Evolutionary conservation across 2,888 invertebrate genomes (phyloP), one percentile per base, ranked within the genome.

Genomic region (Timema cristinae): DNA sequence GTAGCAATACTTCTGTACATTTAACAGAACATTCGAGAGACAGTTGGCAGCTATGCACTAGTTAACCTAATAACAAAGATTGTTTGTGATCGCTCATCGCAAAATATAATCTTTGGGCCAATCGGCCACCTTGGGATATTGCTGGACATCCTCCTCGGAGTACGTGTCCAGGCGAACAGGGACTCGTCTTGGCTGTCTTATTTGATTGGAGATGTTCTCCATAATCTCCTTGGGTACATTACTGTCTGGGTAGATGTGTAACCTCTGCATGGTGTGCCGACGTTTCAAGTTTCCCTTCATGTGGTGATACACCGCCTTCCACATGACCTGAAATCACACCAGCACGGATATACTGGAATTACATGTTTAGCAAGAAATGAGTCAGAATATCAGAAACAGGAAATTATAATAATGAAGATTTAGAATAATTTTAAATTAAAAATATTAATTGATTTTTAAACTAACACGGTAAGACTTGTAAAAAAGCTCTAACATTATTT

Each of bases 51-150:
- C 32, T 32, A 32, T 32, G 1, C 32, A 32, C 32, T 32, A 32
- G 32, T 32, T 32, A 32, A 32, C 32, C 32, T 32, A 32, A 32
- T 4, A 32, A 32, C 32, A 32, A 32, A 32, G 32, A 32, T 32
- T 32, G 32, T 32, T 32, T 32, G 1, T 1, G 32, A 32, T 32
- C 32, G 32, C 32, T 85, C 87, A 92, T 84, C 88, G 87, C 73
- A 91, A 79, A 72, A 93, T 84, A 85, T 93, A 93, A 82, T 92
- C 87, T 77, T 90, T 85, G 5, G 94, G 94, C 80, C 89, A 94
- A 78, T 95, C 92, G 85, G 96, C 91, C 75, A 98, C 85, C 82
- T 93, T 91, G 0, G 99, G 99, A 83, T 92, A 98, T 32, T 87
- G 85, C 71, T 91, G 86, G 6, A 93, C 84, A 79, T 94, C 92